Base-by-base conservation (phyloP, 2,888 invertebrate species). In the Nymphalis urticae region DNA sequence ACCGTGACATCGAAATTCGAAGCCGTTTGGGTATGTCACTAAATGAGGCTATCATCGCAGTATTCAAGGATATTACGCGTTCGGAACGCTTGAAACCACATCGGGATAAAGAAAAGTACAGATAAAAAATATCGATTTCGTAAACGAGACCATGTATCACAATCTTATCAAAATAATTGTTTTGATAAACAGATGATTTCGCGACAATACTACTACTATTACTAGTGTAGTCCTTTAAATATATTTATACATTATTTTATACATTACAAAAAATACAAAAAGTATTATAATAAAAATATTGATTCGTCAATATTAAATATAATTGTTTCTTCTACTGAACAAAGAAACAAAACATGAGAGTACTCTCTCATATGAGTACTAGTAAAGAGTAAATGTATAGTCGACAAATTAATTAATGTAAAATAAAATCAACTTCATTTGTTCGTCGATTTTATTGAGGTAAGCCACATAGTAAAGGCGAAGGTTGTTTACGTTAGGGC, bases 11-110 rank as follows among this genome's bases (percentile, higher is more conserved):
- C 82, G 85, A 53, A 53, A 53, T 53, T 53, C 53, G 53, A 85
- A 87, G 87, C 82, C 82, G 86, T 86, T 88, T 77, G 74, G 76
- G 79, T 53, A 10, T 79, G 75, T 74, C 76, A 70, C 75, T 71
- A 70, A 80, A 71, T 47, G 77, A 74, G 77, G 66, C 73, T 73
- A 73, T 75, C 75, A 80, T 79, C 79, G 68, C 62, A 8, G 60
- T 64, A 59, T 75, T 78, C 79, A 77, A 81, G 79, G 78, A 75
- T 70, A 75, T 69, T 51, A 75, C 68, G 69, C 60, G 72, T 72
- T 73, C 72, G 71, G 65, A 65, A 65, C 48, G 50, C 58, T 54
- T 24, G 50, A 48, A 62, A 59, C 48, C 32, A 4, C 42, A 42
- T n/a, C 16, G 48, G n/a, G 47, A 19, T 54, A 13, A n/a, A 42